Conservation (phyloP, 2,888 invertebrate genomes). For the Molanna angustata region DNA sequence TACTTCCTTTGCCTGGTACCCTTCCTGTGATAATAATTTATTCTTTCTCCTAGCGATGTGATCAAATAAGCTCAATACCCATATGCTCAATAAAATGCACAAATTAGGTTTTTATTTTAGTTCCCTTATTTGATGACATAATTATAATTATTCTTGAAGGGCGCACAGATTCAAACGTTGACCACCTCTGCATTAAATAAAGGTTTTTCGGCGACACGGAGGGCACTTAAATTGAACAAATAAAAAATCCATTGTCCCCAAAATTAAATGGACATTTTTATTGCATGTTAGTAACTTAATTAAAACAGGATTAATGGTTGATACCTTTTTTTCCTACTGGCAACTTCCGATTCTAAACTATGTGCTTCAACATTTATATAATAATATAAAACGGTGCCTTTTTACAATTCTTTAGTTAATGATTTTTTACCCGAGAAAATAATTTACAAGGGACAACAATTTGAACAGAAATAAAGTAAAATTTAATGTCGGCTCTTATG, state of each 20-base stretch:
- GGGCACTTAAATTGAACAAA: constrained; percentile 8
- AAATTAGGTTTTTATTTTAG: too few species aligned
- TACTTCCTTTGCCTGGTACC: too few species aligned
- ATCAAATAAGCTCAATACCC: too few species aligned
- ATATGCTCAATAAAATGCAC: not conserved
- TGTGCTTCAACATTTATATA: too few species aligned
- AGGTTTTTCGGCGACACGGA: constrained; percentile 1
- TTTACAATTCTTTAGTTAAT: constrained; percentile 6
- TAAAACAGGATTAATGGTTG: constrained; percentile 8
- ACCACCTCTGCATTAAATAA: too few species aligned
- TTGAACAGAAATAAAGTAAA: constrained; percentile 10
- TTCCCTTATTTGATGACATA: too few species aligned
- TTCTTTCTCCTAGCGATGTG: too few species aligned
- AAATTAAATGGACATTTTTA: constrained; percentile 11
- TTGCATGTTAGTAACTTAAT: constrained; percentile 18
- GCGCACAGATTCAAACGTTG: too few species aligned
- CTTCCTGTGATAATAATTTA: too few species aligned
- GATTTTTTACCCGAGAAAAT: constrained; percentile 10
- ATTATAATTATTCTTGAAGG: too few species aligned
- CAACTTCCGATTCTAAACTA: not conserved
- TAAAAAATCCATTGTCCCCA: constrained; percentile 10
- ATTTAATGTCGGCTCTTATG: constrained; percentile 1
- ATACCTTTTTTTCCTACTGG: constrained; percentile 6
- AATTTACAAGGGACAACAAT: too few species aligned
- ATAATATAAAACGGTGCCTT: too few species aligned